Percentiles rank a stretch among this genome's conserved stretches.
These are phyloP conservation scores for Sus cebifrons DNA, from an alignment of 2,797 vertebrate genomes.

Conservation along the genomic window DNA sequence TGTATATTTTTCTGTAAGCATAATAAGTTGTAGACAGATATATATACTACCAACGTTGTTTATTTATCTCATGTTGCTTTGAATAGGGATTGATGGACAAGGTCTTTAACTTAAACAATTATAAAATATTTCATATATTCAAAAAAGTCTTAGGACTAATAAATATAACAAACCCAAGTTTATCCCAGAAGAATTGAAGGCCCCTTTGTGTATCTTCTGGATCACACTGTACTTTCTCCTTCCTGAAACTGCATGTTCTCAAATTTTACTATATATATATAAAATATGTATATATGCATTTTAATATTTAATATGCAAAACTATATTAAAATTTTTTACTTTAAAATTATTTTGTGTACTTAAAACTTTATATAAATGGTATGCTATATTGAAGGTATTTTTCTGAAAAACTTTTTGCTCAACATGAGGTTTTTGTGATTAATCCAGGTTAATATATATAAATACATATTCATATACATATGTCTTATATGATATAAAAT, in stretches of 20 bases:
- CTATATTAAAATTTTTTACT: not conserved
- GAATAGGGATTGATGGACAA: not conserved
- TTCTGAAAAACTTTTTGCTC: not conserved
- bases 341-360: not conserved
- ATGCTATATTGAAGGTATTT: not conserved
- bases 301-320: not conserved
- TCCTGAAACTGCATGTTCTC: not conserved
- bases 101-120: not conserved
- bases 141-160: not conserved
- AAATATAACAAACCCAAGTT: not conserved
- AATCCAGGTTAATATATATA: not conserved
- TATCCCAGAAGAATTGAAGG: not conserved
- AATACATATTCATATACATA: not conserved
- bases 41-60: not conserved
- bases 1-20: not conserved
- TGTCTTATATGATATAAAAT: not conserved
- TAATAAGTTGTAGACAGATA: not conserved
- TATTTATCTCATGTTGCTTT: not conserved
- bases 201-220: not conserved
- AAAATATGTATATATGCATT: too few species aligned
- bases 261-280: not conserved
- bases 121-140: not conserved
- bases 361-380: not conserved
- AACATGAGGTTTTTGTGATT: not conserved
- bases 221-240: not conserved